Conservation (phyloP, 2,797 vertebrate genomes). For the Diglossa cyanea region DNA sequence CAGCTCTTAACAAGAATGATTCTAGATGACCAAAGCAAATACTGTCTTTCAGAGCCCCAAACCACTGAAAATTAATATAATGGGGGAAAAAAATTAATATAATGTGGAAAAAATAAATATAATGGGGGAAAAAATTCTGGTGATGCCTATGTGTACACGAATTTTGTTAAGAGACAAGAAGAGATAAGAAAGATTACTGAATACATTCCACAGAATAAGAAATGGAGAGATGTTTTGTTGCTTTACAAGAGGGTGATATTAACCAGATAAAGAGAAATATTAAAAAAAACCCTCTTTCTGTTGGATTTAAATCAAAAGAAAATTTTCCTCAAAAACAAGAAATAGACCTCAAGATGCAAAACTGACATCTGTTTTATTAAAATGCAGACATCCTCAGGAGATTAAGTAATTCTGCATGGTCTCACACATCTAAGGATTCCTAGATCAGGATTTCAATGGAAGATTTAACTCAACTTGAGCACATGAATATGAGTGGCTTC, state of each 20-base stretch:
- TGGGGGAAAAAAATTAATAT: background rate
- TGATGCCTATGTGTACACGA: background rate
- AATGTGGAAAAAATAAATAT: no score
- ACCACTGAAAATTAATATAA: background rate
- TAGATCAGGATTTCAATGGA: background rate
- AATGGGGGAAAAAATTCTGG: rapidly evolving
- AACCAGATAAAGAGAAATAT: background rate
- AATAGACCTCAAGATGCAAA: background rate
- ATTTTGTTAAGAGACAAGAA: background rate
- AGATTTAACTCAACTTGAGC: background rate
- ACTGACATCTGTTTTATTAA: background rate
- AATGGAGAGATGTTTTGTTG: background rate
- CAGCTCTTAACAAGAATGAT: background rate
- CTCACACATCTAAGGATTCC: background rate
- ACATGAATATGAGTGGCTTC: background rate
- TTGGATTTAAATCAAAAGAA: background rate
- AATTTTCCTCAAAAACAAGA: background rate
- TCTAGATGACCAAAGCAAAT: background rate
- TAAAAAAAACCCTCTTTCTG: background rate
- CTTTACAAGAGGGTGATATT: background rate
- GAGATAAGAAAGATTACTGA: background rate
- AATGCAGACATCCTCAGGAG: background rate
- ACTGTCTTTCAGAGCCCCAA: background rate
- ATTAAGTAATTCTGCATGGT: background rate
- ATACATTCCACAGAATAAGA: background rate